Conservation (phyloP, 2,888 invertebrate genomes). For the Periphyllus acericola region DNA sequence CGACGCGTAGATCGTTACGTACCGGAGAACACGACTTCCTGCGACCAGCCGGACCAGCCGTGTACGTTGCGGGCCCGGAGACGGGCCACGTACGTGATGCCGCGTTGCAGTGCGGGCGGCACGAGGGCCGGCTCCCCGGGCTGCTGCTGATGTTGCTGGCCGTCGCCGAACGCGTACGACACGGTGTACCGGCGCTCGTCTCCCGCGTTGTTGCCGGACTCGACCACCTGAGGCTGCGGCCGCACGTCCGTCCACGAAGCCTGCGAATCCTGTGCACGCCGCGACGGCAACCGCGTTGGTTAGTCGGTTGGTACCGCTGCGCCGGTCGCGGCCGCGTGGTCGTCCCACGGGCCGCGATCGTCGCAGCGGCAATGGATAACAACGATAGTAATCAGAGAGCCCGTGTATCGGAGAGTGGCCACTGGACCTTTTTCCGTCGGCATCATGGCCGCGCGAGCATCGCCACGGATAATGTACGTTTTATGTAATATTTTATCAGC, state of each 20-base stretch:
- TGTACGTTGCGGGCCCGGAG: slow-evolving; percentile 68
- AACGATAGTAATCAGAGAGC: no score
- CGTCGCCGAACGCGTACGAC: slow-evolving; percentile 25
- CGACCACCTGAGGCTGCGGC: slow-evolving; percentile 33
- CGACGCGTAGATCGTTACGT: slow-evolving; percentile 65
- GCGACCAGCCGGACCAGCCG: slow-evolving; percentile 69
- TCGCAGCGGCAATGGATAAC: no score
- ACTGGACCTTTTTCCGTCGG: no score
- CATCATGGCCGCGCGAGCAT: no score
- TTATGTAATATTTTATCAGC: no score
- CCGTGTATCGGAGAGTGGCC: no score
- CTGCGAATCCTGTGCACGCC: slow-evolving; percentile 2
- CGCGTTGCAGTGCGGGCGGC: neutral
- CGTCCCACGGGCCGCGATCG: no score
- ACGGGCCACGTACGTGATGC: slow-evolving; percentile 68
- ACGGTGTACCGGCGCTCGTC: slow-evolving; percentile 24
- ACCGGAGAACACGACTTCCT: slow-evolving; percentile 67
- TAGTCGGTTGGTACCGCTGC: no score
- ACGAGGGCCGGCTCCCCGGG: slow-evolving; percentile 63
- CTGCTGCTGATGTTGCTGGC: neutral
- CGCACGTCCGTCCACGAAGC: slow-evolving; percentile 18
- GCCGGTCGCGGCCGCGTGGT: no score
- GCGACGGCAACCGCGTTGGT: slow-evolving; percentile 28
- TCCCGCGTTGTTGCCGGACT: neutral
- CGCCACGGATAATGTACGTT: no score